A percentile compares a stretch with the other conserved stretches of the same genome.
Conservation (phyloP, 2,797 vertebrate species). For the Nannoperca obscura region DNA sequence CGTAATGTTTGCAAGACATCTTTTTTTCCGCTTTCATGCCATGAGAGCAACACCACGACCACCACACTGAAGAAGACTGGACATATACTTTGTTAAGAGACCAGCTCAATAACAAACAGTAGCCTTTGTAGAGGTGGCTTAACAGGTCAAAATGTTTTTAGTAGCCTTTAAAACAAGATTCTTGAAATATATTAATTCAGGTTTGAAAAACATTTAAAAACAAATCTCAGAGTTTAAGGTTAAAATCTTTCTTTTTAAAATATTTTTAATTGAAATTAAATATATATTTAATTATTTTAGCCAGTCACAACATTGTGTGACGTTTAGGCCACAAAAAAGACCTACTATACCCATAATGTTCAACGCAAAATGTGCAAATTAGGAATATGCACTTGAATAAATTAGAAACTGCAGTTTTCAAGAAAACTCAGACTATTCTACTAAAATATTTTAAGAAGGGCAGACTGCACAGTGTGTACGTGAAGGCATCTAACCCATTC, state of each 20-base stretch:
- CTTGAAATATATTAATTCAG: slow-evolving; percentile 11
- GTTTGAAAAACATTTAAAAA: slow-evolving; percentile 38
- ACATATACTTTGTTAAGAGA: slow-evolving; percentile 71
- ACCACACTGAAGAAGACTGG: slow-evolving; percentile 27
- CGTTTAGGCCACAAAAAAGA: slow-evolving; percentile 31
- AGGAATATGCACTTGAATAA: slow-evolving; percentile 30
- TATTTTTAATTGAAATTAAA: slow-evolving; percentile 1
- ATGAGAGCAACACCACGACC: slow-evolving; percentile 17
- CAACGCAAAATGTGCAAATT: slow-evolving; percentile 56
- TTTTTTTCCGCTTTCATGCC: slow-evolving; percentile 36
- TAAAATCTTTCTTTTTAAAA: neutral
- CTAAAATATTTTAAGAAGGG: slow-evolving; percentile 23
- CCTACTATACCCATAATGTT: slow-evolving; percentile 21
- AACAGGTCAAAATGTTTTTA: slow-evolving; percentile 11
- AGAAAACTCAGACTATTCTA: slow-evolving; percentile 6
- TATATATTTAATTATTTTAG: slow-evolving; percentile 1
- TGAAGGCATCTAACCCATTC: slow-evolving; percentile 40
- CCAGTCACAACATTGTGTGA: neutral
- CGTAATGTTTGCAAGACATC: slow-evolving; percentile 42
- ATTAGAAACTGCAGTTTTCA: slow-evolving; percentile 18
- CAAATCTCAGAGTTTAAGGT: slow-evolving; percentile 1
- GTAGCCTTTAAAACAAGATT: slow-evolving; percentile 42
- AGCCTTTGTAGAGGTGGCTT: slow-evolving; percentile 30
- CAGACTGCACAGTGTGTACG: slow-evolving; percentile 40
- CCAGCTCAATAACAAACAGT: slow-evolving; percentile 83